phyloP scores from a whole-genome alignment of 2,888 invertebrate species.

The Pyrocoelia pectoralis region DNA sequence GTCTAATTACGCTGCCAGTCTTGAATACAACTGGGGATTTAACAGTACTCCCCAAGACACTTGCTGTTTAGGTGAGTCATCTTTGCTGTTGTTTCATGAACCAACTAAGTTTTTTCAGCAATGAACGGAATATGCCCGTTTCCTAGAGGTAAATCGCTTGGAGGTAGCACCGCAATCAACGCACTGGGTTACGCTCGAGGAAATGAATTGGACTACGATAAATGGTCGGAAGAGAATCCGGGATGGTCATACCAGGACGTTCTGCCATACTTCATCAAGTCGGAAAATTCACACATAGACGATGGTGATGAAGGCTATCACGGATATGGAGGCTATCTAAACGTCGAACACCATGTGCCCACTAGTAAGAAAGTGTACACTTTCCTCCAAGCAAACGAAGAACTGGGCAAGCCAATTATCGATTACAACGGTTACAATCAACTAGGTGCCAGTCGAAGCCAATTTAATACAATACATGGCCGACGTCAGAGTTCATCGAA shows the following conservation, averaged over 20 bases:
- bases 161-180: slow-evolving; percentile 82
- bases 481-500: slow-evolving; percentile 72
- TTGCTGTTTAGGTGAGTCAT: slow-evolving; percentile 30
- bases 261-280: slow-evolving; percentile 78
- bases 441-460: slow-evolving; percentile 57
- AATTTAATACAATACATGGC: slow-evolving; percentile 59
- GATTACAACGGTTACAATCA: slow-evolving; percentile 72
- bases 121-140: slow-evolving; percentile 64
- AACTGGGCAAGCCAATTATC: slow-evolving; percentile 66
- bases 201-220: slow-evolving; percentile 75
- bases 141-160: slow-evolving; percentile 82
- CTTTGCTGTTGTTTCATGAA: too few species aligned
- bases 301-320: slow-evolving; percentile 66
- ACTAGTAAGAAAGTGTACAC: slow-evolving; percentile 27
- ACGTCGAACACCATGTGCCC: slow-evolving; percentile 57
- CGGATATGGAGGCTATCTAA: slow-evolving; percentile 65
- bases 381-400: slow-evolving; percentile 69
- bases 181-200: slow-evolving; percentile 84
- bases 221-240: slow-evolving; percentile 77
- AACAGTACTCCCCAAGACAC: slow-evolving; percentile 25
- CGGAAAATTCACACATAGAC: slow-evolving; percentile 75
- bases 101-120: slow-evolving; percentile 12
- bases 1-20: slow-evolving; percentile 4
- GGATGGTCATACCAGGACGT: slow-evolving; percentile 80
- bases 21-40: slow-evolving; percentile 34